These are phyloP conservation scores for Drosophila conformis DNA, from an alignment of 2,888 invertebrate genomes.

Conservation along the genomic window DNA sequence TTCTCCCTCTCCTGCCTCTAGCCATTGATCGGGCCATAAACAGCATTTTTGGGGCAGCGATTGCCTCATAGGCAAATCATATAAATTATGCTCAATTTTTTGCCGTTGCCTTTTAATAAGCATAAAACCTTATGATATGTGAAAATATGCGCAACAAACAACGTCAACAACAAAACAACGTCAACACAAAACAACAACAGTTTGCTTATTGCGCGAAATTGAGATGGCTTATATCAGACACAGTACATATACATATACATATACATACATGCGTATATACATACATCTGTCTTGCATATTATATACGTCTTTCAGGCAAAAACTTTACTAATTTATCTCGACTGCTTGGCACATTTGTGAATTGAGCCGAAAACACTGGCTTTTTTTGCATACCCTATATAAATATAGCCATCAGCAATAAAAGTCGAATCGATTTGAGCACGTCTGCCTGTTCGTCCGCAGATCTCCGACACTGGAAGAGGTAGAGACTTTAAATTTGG, in stretches of 20 bases:
- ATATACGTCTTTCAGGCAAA: neutral
- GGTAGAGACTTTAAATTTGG: neutral
- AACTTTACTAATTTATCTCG: slow-evolving; percentile 1
- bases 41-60: slow-evolving; percentile 74
- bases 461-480: neutral
- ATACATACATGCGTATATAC: neutral
- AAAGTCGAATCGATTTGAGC: neutral
- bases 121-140: slow-evolving; percentile 85
- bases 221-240: neutral
- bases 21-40: slow-evolving; percentile 76
- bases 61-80: slow-evolving; percentile 80
- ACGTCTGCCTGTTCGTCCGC: neutral
- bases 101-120: slow-evolving; percentile 75
- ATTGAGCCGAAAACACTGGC: neutral
- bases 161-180: slow-evolving; percentile 42
- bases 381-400: neutral
- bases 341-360: neutral
- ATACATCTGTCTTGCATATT: neutral
- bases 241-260: neutral
- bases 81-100: slow-evolving; percentile 76
- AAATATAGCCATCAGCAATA: neutral
- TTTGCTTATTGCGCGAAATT: slow-evolving; percentile 9
- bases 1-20: slow-evolving; percentile 21
- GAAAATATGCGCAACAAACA: slow-evolving; percentile 84
- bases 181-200: slow-evolving; percentile 28